These are phyloP conservation scores for Nomada hirtipes DNA, from an alignment of 2,888 invertebrate genomes.

Conservation along the genomic window DNA sequence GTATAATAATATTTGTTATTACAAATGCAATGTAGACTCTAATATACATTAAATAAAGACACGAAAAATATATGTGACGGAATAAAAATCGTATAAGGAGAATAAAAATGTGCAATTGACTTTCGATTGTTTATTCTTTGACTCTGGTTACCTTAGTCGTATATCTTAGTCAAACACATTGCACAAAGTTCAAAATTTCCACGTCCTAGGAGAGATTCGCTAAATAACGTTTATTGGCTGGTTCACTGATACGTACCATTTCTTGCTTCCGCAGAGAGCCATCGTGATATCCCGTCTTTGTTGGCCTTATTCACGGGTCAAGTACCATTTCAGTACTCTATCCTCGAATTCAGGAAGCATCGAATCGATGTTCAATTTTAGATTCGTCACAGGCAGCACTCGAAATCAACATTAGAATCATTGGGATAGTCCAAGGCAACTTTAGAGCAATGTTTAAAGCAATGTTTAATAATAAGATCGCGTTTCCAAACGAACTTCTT, in stretches of 20 bases:
- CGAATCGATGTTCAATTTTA: neutral
- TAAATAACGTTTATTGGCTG: conserved; percentile 5
- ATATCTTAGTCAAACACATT: neutral
- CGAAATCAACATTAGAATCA: neutral
- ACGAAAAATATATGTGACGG: no score
- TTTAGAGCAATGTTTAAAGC: neutral
- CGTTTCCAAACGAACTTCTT: no score
- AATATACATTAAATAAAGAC: no score
- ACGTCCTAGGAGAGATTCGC: neutral
- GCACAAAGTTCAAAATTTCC: neutral
- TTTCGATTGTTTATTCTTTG: neutral
- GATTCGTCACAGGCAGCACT: neutral
- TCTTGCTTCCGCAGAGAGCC: neutral
- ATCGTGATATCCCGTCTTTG: neutral
- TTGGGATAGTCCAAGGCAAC: neutral
- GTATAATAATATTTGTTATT: no score
- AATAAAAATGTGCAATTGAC: no score
- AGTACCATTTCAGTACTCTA: neutral
- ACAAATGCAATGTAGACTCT: no score
- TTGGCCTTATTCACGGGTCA: conserved; percentile 8
- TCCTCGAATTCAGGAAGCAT: neutral
- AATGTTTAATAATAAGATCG: neutral
- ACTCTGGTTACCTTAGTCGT: neutral
- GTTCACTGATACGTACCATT: neutral
- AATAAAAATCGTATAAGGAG: no score